Base-by-base conservation (phyloP, 1,140 invertebrate genomes). In the Popillia japonica region DNA sequence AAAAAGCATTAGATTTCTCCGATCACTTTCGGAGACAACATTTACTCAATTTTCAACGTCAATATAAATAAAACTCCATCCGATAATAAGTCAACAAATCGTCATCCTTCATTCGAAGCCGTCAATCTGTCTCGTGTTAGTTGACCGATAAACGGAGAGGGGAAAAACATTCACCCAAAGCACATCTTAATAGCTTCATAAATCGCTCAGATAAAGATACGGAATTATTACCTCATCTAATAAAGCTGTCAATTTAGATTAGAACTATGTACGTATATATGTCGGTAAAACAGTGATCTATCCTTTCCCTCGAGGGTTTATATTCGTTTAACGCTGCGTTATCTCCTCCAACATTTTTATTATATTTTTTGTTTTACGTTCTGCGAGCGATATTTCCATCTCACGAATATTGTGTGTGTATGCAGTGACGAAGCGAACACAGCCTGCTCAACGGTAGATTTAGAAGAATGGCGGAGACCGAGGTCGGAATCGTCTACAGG, bases 401-500 rank as follows among this genome's bases (percentile, higher is more conserved):
- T 64, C 61, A 17, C 11, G 10, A 86, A 82, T 83, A 80, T n/a
- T n/a, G n/a, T 85, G 77, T 85, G 83, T 85, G 83, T 87, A 86
- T 87, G 61, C 87, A 90, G 90, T 86, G 90, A 91, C 81, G 90
- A 91, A 80, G 89, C 88, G 6, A 87, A 87, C 78, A 86, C 86
- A 78, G 83, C 84, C 42, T 86, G 86, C 79, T 85, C 86, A 8
- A 83, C 82, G 79, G 88, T 93, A 79, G 92, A 93, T 80, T 88
- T 90, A 82, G 92, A 93, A 77, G 92, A 93, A 78, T 93, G 78
- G 93, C 94, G 87, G 92, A 89, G 93, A 77, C 90, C 92, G 77
- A 89, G 94, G 79, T 94, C 92, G 23, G 94, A 95, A 86, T 95
- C 93, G 11, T 91, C 90, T 74, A 89, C 89, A 77, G 93, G 91